Evolutionary conservation across 2,888 invertebrate genomes (phyloP), one percentile per base, ranked within the genome.

Genomic region (Drosophila anomalata): DNA sequence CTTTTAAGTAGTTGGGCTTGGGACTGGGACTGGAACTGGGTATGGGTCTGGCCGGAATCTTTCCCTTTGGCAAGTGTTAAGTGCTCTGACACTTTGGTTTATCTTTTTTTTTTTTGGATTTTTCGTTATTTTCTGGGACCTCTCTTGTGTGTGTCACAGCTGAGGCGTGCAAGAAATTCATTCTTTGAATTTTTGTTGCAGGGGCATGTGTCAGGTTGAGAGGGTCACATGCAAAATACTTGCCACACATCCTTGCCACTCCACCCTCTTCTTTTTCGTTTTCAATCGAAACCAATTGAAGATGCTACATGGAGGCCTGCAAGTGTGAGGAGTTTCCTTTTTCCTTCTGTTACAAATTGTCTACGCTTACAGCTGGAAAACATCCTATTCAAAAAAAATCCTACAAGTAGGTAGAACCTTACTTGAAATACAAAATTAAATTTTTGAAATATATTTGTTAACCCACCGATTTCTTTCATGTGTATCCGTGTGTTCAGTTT

Each of bases 401-500:
- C 36, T 36, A 36, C 6, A 14, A n/a, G 6, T 36, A 36, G 36
- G 36, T 36, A 36, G 36, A 1, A 5, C 7, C 7, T 36, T 1
- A 3, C 11, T 31, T 12, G 3, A 31, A 31, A 31, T 36, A n/a
- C 14, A 36, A 36, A 7, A 5, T 14, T 2, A 44, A 4, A 44
- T 22, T 24, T 20, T 42, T 11, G 4, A 3, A 20, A 0, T 1
- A 20, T 20, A 12, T 22, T 22, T 44, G 9, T 44, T 29, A 12
- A 90, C 94, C 93, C 92, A 95, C 95, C 95, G 93, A 92, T 94
- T 94, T 90, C 94, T 93, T 86, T 95, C 95, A 93, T 94, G 93
- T 73, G 93, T 91, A 90, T 95, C 93, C 89, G 93, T 93, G 76
- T 94, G 92, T 90, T 95, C 95, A 80, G 94, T 93, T 92, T 95